Conservation (phyloP, 2,797 vertebrate species). For the Gobionotothen gibberifrons region DNA sequence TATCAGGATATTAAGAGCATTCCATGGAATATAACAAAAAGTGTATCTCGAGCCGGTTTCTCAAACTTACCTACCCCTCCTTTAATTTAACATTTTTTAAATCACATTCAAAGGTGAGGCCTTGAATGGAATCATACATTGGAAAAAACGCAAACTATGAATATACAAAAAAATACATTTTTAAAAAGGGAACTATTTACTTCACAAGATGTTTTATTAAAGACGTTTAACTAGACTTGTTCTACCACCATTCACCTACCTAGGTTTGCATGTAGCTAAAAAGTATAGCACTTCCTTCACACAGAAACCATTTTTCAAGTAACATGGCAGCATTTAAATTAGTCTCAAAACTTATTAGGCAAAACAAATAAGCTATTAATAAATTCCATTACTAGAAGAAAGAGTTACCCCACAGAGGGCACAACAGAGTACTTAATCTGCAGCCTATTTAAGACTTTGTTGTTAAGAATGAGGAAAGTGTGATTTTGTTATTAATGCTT, state of each 20-base stretch:
- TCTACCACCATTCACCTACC: neutral
- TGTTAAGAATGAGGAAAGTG: neutral
- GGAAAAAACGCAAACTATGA: neutral
- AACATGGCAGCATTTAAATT: neutral
- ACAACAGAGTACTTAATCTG: neutral
- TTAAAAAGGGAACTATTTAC: too few relatives aligned
- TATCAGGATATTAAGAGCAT: too few relatives aligned
- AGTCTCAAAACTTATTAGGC: neutral
- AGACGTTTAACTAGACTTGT: neutral
- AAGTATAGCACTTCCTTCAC: neutral
- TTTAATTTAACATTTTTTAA: neutral
- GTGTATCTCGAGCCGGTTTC: too few relatives aligned
- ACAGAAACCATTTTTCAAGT: neutral
- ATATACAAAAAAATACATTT: neutral
- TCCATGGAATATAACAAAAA: too few relatives aligned
- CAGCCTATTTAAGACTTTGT: neutral
- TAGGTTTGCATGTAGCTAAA: rapidly evolving
- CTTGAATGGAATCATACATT: too few relatives aligned
- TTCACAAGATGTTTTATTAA: too few relatives aligned
- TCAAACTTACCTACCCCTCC: too few relatives aligned
- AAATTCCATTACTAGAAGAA: neutral
- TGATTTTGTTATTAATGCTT: neutral
- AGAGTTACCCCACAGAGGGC: neutral
- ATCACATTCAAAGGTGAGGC: neutral
- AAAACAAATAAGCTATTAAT: neutral